Percentiles rank a stretch among this genome's conserved stretches.
Evolutionary conservation across 2,888 invertebrate species (phyloP).

Genomic region (Patella pellucida): DNA sequence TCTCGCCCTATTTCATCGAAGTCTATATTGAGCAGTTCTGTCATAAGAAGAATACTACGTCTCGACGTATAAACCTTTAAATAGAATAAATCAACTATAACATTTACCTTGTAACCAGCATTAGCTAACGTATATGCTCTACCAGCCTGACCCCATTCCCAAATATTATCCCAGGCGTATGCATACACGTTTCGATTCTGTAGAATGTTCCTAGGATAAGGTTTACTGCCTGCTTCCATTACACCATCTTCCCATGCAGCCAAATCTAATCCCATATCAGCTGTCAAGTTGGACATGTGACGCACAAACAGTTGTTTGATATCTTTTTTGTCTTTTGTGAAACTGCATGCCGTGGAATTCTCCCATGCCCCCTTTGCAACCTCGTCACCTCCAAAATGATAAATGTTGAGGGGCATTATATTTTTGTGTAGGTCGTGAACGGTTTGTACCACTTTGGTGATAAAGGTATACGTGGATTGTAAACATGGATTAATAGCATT

Average conservation of each 20-base stretch:
- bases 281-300: conserved; percentile 37
- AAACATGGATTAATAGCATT: conserved; percentile 66
- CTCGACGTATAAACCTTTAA: too few relatives aligned
- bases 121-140: conserved; percentile 51
- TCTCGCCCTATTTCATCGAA: too few relatives aligned
- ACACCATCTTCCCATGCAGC: conserved; percentile 61
- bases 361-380: conserved; percentile 53
- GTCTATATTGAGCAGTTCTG: too few relatives aligned
- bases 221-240: conserved; percentile 30
- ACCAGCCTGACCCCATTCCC: conserved; percentile 42
- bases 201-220: conserved; percentile 29
- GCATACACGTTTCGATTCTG: conserved; percentile 35
- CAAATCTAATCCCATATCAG: conserved; percentile 37
- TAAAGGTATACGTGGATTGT: conserved; percentile 57
- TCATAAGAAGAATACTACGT: too few relatives aligned
- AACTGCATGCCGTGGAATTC: conserved; percentile 42
- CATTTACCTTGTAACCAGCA: conserved; percentile 49
- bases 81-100: too few relatives aligned
- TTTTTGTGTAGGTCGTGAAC: conserved; percentile 47
- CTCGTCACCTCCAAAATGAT: conserved; percentile 63
- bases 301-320: conserved; percentile 38
- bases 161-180: conserved; percentile 53
- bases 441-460: conserved; percentile 45
- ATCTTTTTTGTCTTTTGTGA: conserved; percentile 29
- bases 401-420: conserved; percentile 49